A percentile compares a stretch with the other conserved stretches of the same genome.
These are phyloP conservation scores for Lynx canadensis DNA, from an alignment of 2,113 vertebrate genomes.

Conservation along the genomic window DNA sequence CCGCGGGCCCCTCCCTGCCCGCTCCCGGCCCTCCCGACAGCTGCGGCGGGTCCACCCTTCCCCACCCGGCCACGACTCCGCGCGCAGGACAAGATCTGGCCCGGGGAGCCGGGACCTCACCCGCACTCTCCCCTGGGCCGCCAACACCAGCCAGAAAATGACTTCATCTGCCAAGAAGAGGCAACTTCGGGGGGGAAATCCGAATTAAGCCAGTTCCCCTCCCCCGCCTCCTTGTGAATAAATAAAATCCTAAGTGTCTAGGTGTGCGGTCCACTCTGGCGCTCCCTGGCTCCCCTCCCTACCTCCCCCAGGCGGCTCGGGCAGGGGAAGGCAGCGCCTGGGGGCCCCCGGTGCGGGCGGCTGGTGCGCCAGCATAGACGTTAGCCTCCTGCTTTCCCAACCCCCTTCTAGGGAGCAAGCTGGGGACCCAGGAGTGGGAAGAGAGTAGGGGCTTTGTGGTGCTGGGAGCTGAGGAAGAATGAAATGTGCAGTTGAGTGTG, in stretches of 20 bases:
- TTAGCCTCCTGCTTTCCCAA: constrained; percentile 58
- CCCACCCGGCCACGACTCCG: background rate
- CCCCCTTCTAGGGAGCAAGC: constrained; percentile 68
- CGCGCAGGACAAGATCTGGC: background rate
- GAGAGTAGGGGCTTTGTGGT: constrained; percentile 79
- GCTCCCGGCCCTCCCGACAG: background rate
- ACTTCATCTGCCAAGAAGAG: constrained; percentile 64
- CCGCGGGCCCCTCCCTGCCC: constrained; percentile 7
- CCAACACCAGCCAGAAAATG: constrained; percentile 33
- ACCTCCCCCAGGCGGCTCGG: constrained; percentile 75
- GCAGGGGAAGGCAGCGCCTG: constrained; percentile 61
- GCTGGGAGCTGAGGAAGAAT: constrained; percentile 75
- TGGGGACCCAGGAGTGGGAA: constrained; percentile 71
- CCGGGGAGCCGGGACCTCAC: background rate
- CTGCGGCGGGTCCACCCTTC: background rate
- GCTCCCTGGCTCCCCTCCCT: constrained; percentile 62
- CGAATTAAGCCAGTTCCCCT: background rate
- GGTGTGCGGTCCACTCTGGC: constrained; percentile 71
- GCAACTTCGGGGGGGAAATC: constrained; percentile 63
- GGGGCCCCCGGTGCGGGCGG: constrained; percentile 33
- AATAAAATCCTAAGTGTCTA: constrained; percentile 70
- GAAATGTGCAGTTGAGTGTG: constrained; percentile 82
- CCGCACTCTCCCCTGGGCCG: constrained; percentile 5
- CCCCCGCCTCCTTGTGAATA: constrained; percentile 60
- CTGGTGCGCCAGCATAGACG: constrained; percentile 48